These are phyloP conservation scores for Melangyna quadrimaculata DNA, from an alignment of 2,888 invertebrate genomes.

Conservation along the genomic window DNA sequence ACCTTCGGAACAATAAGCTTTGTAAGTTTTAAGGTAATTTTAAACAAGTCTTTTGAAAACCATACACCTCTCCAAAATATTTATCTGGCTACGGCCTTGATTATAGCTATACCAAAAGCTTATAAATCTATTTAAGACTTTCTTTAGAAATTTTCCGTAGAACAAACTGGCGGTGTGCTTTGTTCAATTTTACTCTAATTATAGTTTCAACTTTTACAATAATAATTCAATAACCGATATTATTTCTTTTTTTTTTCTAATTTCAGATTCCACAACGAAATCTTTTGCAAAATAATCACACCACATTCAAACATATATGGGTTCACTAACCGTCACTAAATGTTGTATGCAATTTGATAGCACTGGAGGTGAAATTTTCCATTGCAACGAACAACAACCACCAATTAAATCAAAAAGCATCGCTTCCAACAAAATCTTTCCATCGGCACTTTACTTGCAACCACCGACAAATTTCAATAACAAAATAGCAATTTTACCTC, in stretches of 20 bases:
- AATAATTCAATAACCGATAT: neutral
- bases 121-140: too few relatives aligned
- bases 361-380: slow-evolving; percentile 64
- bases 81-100: too few relatives aligned
- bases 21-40: too few relatives aligned
- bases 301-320: slow-evolving; percentile 31
- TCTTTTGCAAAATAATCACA: slow-evolving; percentile 18
- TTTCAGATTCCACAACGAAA: slow-evolving; percentile 34
- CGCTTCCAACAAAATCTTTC: slow-evolving; percentile 22
- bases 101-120: too few relatives aligned
- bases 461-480: slow-evolving; percentile 29
- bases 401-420: slow-evolving; percentile 43
- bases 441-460: slow-evolving; percentile 20
- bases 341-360: slow-evolving; percentile 50
- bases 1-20: too few relatives aligned
- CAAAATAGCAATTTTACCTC: slow-evolving; percentile 26
- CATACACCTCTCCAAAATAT: too few relatives aligned
- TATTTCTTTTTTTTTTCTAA: neutral
- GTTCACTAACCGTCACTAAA: slow-evolving; percentile 60
- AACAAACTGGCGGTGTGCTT: too few relatives aligned
- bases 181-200: neutral
- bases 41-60: too few relatives aligned
- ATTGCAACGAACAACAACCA: slow-evolving; percentile 39
- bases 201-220: neutral
- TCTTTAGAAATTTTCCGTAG: too few relatives aligned